These are phyloP conservation scores for Lymantria monacha DNA, from an alignment of 2,888 invertebrate genomes.

Conservation along the genomic window DNA sequence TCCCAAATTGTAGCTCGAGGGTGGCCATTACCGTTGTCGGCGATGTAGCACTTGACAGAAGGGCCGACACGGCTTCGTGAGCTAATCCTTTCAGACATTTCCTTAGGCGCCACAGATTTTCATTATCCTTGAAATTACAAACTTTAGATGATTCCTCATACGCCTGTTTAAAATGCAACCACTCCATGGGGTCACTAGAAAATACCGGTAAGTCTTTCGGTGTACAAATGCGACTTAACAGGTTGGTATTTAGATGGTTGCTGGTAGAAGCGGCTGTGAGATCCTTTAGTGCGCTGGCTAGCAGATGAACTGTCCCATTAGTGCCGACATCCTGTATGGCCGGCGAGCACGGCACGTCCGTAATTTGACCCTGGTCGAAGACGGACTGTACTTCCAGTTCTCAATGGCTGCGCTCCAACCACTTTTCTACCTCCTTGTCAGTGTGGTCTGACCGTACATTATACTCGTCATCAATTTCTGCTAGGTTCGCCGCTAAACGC, in stretches of 20 bases:
- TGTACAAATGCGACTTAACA: neutral
- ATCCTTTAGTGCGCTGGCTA: conserved; percentile 3
- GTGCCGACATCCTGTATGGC: neutral
- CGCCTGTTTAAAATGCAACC: conserved; percentile 3
- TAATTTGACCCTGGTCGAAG: neutral
- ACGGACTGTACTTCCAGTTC: neutral
- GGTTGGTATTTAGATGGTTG: neutral
- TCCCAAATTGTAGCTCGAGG: neutral
- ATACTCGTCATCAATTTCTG: conserved; percentile 5
- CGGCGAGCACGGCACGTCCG: neutral
- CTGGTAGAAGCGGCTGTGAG: neutral
- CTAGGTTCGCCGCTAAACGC: conserved; percentile 7
- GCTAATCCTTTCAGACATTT: neutral
- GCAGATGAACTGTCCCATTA: conserved; percentile 1
- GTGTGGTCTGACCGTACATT: conserved; percentile 1
- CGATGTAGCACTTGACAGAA: neutral
- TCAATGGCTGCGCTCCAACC: conserved; percentile 1
- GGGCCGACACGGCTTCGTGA: conserved; percentile 1
- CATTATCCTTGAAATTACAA: conserved; percentile 1
- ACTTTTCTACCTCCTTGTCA: neutral
- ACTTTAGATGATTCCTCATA: conserved; percentile 3
- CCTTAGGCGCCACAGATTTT: conserved; percentile 2
- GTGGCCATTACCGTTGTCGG: neutral
- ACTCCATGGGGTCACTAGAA: neutral
- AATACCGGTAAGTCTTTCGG: neutral